These are phyloP conservation scores for Tamandua tetradactyla DNA, from an alignment of 2,797 vertebrate genomes.

Conservation along the genomic window DNA sequence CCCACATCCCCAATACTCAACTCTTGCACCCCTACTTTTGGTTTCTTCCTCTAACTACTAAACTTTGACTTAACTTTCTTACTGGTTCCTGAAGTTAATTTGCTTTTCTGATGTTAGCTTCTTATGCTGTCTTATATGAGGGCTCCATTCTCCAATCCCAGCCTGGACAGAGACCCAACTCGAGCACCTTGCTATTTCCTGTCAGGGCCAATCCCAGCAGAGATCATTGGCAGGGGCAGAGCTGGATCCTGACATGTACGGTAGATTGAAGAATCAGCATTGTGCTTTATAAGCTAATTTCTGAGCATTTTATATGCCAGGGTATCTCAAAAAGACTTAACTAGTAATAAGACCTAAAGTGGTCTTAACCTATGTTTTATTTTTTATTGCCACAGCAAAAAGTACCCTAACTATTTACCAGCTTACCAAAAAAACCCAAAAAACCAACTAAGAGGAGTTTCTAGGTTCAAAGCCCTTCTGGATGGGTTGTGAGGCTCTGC, in stretches of 20 bases:
- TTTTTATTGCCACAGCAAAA: background rate
- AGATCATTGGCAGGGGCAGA: background rate
- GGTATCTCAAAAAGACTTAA: background rate
- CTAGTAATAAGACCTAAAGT: background rate
- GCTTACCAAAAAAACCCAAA: background rate
- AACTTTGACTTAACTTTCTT: background rate
- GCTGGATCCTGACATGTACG: background rate
- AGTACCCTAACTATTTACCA: background rate
- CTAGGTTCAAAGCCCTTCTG: background rate
- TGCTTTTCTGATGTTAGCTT: background rate
- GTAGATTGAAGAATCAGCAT: conserved; percentile 35
- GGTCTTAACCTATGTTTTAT: background rate
- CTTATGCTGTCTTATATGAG: background rate
- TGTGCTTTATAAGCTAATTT: conserved; percentile 10
- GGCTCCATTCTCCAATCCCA: background rate
- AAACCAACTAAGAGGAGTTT: background rate
- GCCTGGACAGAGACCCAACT: background rate
- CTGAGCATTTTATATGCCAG: background rate
- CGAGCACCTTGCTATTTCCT: background rate
- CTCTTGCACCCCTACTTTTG: background rate
- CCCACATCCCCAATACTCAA: background rate
- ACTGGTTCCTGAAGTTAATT: background rate
- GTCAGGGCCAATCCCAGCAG: background rate
- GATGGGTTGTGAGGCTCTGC: background rate
- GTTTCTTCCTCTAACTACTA: background rate